Evolutionary conservation across 2,113 vertebrate genomes (phyloP), one percentile per base, ranked within the genome.

Genomic region (Leptocoma aspasia): DNA sequence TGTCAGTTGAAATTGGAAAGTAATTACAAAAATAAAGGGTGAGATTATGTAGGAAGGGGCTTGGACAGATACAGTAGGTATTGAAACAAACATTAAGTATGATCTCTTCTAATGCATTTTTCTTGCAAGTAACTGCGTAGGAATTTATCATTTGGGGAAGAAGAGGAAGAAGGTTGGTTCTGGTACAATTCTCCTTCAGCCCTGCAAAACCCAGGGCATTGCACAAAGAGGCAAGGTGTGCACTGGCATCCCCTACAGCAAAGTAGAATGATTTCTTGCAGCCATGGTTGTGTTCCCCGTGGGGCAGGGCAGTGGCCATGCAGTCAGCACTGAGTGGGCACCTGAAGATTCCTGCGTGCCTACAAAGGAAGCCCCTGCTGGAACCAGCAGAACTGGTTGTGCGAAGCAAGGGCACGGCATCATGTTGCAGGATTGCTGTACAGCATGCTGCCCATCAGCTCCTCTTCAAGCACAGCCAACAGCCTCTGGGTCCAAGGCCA

Each of bases 381-480:
- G 37, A 47, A 19, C 45, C 60, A 69, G 9, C 33, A 47, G 33
- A 41, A 15, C 50, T 27, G 30, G 57, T 61, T 82, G 44, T 69
- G 42, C 31, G 9, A 81, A 61, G 76, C 20, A 69, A 70, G 31
- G 57, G 7, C 69, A 56, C 3, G 12, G 15, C 45, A 54, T 57
- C 63, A 7, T 1, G 0, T 56, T 1, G 0, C 57, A 61, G 53
- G 35, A 8, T 31, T 80, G 71, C 50, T 88, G 1, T 53, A 41
- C 35, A 94, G 26, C 8, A 0, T 52, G 26, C 57, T 79, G 60
- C 54, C 68, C 11, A 3, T 59, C 50, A 89, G 19, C 41, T 27
- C 45, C 83, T 73, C 92, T 64, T 54, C 59, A 42, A 56, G 57
- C 54, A 76, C 20, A 54, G 61, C 75, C 85, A 88, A 3, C 13